phyloP scores from a whole-genome alignment of 1,140 invertebrate species.

The Aphaenogaster rudis region DNA sequence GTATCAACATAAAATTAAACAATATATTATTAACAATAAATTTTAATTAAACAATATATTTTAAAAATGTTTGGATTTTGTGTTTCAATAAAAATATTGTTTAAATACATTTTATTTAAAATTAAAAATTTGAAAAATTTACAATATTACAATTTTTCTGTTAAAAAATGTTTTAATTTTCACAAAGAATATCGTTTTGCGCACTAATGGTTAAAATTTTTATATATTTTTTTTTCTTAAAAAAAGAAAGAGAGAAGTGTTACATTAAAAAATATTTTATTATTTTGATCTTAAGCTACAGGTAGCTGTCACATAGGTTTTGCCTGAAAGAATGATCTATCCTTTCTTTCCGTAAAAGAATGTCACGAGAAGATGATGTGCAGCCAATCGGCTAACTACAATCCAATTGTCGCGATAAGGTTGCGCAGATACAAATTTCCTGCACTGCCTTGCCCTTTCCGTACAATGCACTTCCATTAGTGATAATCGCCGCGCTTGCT shows the following conservation, averaged over 20 bases:
- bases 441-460: conserved; percentile 9
- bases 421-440: conserved; percentile 27
- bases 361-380: not conserved
- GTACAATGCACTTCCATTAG: conserved; percentile 50
- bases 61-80: not conserved
- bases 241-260: not conserved
- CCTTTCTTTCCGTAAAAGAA: not conserved
- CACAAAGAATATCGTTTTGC: not conserved
- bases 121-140: conserved; percentile 13
- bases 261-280: not conserved
- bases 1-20: not conserved
- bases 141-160: not conserved
- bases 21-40: not conserved
- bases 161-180: not conserved
- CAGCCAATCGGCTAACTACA: not conserved
- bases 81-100: not conserved
- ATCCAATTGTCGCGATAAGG: conserved; percentile 22
- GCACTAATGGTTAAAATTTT: not conserved
- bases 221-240: not conserved
- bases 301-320: not conserved
- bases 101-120: not conserved
- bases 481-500: conserved; percentile 36
- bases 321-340: not conserved
- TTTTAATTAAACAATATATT: not conserved
- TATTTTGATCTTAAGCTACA: not conserved